Base-by-base conservation (phyloP, 2,888 invertebrate genomes). In the Bellardia pandia region DNA sequence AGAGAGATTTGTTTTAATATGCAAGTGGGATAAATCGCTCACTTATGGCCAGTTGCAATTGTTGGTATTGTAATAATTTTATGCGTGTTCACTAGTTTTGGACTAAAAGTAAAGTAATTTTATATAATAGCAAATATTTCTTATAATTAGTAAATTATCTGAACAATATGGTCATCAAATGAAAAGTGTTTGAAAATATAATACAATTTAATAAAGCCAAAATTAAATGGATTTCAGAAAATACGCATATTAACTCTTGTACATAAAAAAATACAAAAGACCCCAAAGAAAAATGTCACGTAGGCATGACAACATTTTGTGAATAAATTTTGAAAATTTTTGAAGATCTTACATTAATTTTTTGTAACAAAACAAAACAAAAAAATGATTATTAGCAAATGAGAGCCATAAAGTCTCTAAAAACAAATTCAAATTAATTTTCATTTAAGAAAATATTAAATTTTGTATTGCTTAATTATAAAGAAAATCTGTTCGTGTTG, bases 331-430 rank as follows among this genome's bases (percentile, higher is more conserved):
- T 53, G 9, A 30, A 6, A 58, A 58, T 45, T 8, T 74, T 48
- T 40, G 1, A 60, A 33, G 14, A 60, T 58, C 60, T 74, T 13
- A 60, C 14, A 60, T 75, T 62, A 48, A 62, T 9, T n/a, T 33
- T n/a, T n/a, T n/a, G n/a, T n/a, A n/a, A n/a, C n/a, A n/a, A n/a
- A 48, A 33, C 48, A 16, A 76, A 48, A 2, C 8, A 7, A 5
- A 23, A 56, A 56, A 60, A 11, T 13, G 14, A 11, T 5, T 14
- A 58, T 69, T 60, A 16, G 5, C 37, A 45, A 40, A 45, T 58
- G n/a, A 42, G 11, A 58, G 77, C 56, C 77, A 68, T 7, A 6
- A 30, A 68, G 77, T 77, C 68, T 76, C 16, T 77, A 3, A 42
- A 37, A 53, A 16, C 1, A 56, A 23, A 66, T 76, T 75, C 40